Evolutionary conservation across 1,140 invertebrate species (phyloP), one percentile per base, ranked within the genome.

Genomic region (Lepidurus arcticus): DNA sequence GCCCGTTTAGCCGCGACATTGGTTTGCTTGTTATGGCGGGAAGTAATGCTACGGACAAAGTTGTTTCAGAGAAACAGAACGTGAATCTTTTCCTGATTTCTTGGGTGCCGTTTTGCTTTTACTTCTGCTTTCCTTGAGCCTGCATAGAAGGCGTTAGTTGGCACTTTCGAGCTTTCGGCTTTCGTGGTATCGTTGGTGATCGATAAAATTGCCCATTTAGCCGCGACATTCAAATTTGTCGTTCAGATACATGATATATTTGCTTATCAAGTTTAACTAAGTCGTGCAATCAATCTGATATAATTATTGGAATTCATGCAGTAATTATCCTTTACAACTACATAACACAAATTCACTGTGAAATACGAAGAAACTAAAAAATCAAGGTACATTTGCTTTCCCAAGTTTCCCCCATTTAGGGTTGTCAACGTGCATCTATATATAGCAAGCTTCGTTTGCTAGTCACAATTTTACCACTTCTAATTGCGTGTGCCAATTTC

Each of bases 351-450:
- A 13, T 21, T 13, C 53, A 16, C 53, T 65, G n/a, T 65, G 13
- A 65, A 65, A 65, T n/a, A 21, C 13, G 7, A 9, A 65, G 21
- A 65, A 9, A 65, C 13, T 1, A 65, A 65, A 21, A 16, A 65
- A 65, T 65, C 53, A 65, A 65, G n/a, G 53, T 65, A 65, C 53
- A 21, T 65, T 65, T 65, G 53, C 16, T 65, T 4, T 65, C 53
- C 53, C 16, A 65, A 65, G 4, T 65, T 21, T 21, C 8, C 21
- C 53, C 53, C 53, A 1, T 16, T 1, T 13, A n/a, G 53, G 53
- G 3, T 65, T 65, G 53, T 65, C 53, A 13, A 65, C 53, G 53
- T 65, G n/a, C 53, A 65, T 65, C 21, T 65, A n/a, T 65, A 0
- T 65, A 65, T 65, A 65, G 16, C 53, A 65, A 65, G 53, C 53